Evolutionary conservation across 2,113 vertebrate genomes (phyloP), one percentile per base, ranked within the genome.

Genomic region (Prochilodus magdalenae): DNA sequence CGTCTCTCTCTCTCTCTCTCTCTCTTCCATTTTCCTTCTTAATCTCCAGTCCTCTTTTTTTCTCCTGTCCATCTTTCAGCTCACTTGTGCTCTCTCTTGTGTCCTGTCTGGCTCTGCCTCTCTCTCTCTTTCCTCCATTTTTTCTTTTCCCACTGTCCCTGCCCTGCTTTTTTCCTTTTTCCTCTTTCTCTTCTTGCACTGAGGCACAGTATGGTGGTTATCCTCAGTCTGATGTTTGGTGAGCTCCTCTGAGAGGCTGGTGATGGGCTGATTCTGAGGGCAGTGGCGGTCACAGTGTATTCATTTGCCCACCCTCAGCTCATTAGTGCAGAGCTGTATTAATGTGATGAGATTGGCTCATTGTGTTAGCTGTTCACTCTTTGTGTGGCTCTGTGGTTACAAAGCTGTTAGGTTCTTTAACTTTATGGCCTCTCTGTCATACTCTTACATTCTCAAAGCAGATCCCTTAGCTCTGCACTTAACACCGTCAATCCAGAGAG

Each of bases 221-320:
- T 67, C 40, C 60, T 81, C 72, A 75, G 57, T 72, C 79, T 75
- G 26, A 47, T 86, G 53, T 57, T 86, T 83, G 67, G 77, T 70
- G 55, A 20, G 16, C 53, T n/a, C 51, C 33, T 84, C 76, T 26
- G 53, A 84, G 75, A 47, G 66, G 62, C 44, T 40, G 49, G 51
- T 26, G 57, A 33, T 75, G 69, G 65, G 59, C 77, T 77, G 66
- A 83, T 83, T 83, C 76, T 77, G 80, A 86, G 73, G 77, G 66
- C 76, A 79, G 40, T 30, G 27, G 24, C 73, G 72, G 30, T 53
- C n/a, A n/a, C n/a, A n/a, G 59, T 66, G 51, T 83, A 79, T 86
- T 83, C 80, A 73, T 79, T 86, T 53, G 24, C 66, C 15, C 16
- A 15, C 62, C 66, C 26, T 77, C 77, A 69, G 49, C 57, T 71